Evolutionary conservation across 1,140 invertebrate species (phyloP), one percentile per base, ranked within the genome.

Genomic region (Drosophila novamexicana): DNA sequence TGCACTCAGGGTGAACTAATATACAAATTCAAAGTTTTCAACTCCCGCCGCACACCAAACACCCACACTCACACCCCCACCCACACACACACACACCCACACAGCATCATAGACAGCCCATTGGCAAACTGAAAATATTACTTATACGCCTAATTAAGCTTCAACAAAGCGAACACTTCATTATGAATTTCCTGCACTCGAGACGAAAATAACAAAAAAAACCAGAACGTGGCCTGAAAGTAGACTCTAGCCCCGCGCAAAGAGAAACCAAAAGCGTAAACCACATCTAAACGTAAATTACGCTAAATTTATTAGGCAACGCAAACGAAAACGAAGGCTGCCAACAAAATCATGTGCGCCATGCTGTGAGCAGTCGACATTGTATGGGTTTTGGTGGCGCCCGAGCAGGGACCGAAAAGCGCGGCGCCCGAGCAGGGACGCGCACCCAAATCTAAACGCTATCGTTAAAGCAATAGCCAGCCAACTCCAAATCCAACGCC

Each of bases 101-200:
- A 10, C n/a, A 40, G 22, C 4, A 0, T 49, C 6, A 29, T 39
- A 16, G 10, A 64, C 22, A 37, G 59, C 9, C 47, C 44, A 36
- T 61, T 63, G 59, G 79, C 81, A 57, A 78, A 64, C 58, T 64
- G 71, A 80, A 88, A 83, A 88, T 89, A 89, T 89, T 89, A 89
- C 84, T 89, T 88, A 88, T 89, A 79, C 83, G 83, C 84, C 80
- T 88, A 88, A 88, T 88, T 89, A 89, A 79, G 84, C 84, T 72
- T 65, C 59, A 88, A 86, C 84, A 88, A 88, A 88, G 84, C 76
- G 84, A 89, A 80, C 84, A 88, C 85, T 89, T 89, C 84, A 88
- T 88, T 88, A 88, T 86, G 78, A 64, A 89, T 88, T 86, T 86
- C 82, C 81, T 86, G 75, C 78, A 75, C 78, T 85, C 65, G 52